Evolutionary conservation across 1,140 invertebrate species (phyloP).

Genomic region (Aphelinus atriplicis): DNA sequence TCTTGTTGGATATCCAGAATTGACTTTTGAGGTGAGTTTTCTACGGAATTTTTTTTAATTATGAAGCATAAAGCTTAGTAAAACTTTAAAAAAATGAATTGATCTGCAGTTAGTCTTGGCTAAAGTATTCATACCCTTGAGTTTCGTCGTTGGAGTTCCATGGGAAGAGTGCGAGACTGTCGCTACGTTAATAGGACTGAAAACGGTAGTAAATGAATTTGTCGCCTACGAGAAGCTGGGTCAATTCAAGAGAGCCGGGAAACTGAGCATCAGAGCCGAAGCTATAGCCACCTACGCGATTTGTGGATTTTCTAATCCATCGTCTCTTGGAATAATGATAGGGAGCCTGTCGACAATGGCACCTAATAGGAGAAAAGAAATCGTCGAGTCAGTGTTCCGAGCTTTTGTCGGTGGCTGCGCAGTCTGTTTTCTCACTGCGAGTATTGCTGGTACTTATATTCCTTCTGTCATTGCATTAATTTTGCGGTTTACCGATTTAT

Average conservation of each 20-base stretch:
- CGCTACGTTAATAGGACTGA: constrained; percentile 83
- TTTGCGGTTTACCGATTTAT: constrained; percentile 13
- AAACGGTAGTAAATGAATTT: constrained; percentile 91
- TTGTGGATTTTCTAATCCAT: constrained; percentile 94
- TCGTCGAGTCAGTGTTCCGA: constrained; percentile 78
- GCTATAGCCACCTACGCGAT: constrained; percentile 91
- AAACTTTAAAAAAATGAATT: not conserved
- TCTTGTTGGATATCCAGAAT: constrained; percentile 72
- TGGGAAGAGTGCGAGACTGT: constrained; percentile 80
- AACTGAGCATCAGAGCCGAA: constrained; percentile 73
- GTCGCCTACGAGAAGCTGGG: constrained; percentile 84
- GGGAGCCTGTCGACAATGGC: constrained; percentile 82
- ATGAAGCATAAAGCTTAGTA: not conserved
- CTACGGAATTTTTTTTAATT: too few species aligned
- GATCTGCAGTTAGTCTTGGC: constrained; percentile 75
- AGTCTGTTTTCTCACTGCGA: constrained; percentile 90
- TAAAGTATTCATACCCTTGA: constrained; percentile 86
- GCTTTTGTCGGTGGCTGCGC: constrained; percentile 87
- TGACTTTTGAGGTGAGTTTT: constrained; percentile 65
- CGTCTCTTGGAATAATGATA: constrained; percentile 87
- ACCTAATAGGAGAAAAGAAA: constrained; percentile 75
- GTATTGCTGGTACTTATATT: constrained; percentile 78
- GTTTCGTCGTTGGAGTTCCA: constrained; percentile 82
- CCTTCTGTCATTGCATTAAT: too few species aligned
- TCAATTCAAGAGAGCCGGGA: constrained; percentile 67